phyloP scores from a whole-genome alignment of 2,113 vertebrate species.

The Notechis scutatus region DNA sequence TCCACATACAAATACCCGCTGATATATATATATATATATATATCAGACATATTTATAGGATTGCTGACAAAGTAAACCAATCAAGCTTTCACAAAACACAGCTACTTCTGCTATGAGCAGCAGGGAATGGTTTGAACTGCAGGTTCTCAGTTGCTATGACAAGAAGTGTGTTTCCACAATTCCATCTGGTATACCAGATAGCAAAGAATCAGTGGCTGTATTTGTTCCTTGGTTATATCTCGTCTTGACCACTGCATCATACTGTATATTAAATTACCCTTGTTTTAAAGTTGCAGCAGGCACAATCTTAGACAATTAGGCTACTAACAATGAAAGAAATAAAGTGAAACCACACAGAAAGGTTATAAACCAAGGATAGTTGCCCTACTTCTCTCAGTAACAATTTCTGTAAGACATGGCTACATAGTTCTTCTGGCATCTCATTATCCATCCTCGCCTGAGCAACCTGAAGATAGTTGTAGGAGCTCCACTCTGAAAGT shows the following conservation, averaged over 20 bases:
- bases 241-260: background rate
- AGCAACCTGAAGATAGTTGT: background rate
- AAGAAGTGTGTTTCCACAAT: background rate
- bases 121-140: background rate
- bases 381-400: background rate
- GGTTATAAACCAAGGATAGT: background rate
- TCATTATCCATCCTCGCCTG: background rate
- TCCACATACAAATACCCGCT: no score
- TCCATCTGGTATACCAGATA: background rate
- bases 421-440: background rate
- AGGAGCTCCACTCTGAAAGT: background rate
- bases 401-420: background rate
- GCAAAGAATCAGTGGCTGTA: background rate
- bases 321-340: background rate
- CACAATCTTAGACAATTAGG: background rate
- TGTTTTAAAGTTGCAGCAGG: background rate
- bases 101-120: background rate
- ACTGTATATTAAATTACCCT: background rate
- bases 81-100: background rate
- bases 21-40: no score
- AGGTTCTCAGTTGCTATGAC: background rate
- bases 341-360: background rate
- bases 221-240: background rate
- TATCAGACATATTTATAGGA: background rate
- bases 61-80: background rate